phyloP scores from a whole-genome alignment of 1,140 invertebrate genomes.

The Nautilus pompilius region DNA sequence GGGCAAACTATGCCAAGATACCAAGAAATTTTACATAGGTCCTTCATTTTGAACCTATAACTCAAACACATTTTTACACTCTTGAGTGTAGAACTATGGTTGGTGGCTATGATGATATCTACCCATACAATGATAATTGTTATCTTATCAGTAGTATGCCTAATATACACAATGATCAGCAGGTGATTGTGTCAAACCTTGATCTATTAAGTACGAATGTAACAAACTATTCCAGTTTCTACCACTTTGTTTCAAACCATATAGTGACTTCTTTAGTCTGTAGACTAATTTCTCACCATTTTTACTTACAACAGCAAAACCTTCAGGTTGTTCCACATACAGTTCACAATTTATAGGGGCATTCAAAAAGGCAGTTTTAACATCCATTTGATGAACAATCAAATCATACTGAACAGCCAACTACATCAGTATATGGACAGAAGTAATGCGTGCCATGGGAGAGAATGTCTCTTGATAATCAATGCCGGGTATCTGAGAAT shows the following conservation, averaged over 20 bases:
- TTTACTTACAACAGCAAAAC: conserved; percentile 3
- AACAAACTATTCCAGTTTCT: conserved; percentile 21
- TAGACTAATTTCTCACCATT: conserved; percentile 11
- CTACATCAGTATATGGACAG: conserved; percentile 23
- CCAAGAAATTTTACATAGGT: conserved; percentile 7
- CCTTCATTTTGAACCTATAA: conserved; percentile 9
- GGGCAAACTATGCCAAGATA: conserved; percentile 14
- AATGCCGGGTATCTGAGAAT: conserved; percentile 19
- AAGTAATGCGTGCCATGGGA: conserved; percentile 28
- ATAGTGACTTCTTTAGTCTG: conserved; percentile 28
- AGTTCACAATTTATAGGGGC: conserved; percentile 24
- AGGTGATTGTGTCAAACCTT: conserved; percentile 37
- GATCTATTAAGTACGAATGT: conserved; percentile 48
- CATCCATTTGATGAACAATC: conserved; percentile 28
- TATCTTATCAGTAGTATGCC: conserved; percentile 7
- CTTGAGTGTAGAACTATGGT: not conserved
- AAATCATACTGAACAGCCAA: conserved; percentile 16
- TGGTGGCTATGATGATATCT: conserved; percentile 15
- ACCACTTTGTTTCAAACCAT: conserved; percentile 26
- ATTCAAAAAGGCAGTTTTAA: conserved; percentile 25
- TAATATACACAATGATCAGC: conserved; percentile 25
- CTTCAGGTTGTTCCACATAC: conserved; percentile 22
- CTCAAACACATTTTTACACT: conserved; percentile 6
- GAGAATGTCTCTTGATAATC: conserved; percentile 32
- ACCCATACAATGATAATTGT: conserved; percentile 25